Conservation (phyloP, 2,888 invertebrate genomes). For the Scotopteryx bipunctaria region DNA sequence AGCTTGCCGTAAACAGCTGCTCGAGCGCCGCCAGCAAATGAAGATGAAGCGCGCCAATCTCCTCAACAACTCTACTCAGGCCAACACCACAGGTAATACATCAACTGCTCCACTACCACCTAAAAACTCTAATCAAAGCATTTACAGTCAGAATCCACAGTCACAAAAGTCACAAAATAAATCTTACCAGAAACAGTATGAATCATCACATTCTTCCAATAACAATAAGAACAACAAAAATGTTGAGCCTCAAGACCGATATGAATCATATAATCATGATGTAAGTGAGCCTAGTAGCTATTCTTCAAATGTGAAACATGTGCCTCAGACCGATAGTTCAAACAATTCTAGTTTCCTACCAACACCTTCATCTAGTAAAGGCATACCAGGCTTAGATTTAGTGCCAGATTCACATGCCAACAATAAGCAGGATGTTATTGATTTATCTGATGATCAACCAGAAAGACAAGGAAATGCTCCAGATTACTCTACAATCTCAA, state of each 20-base stretch:
- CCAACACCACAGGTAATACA: conserved; percentile 44
- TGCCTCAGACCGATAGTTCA: conserved; percentile 28
- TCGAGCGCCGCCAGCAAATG: conserved; percentile 93
- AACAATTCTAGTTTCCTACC: conserved; percentile 60
- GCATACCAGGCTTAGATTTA: conserved; percentile 90
- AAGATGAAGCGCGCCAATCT: conserved; percentile 83
- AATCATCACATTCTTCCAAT: conserved; percentile 42
- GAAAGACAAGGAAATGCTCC: conserved; percentile 46
- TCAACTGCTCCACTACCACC: conserved; percentile 46
- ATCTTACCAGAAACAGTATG: conserved; percentile 47
- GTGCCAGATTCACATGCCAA: conserved; percentile 71
- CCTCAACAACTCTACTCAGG: conserved; percentile 44
- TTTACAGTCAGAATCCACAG: conserved; percentile 36
- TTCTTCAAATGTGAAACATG: conserved; percentile 29
- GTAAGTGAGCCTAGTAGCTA: conserved; percentile 32
- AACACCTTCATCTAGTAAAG: conserved; percentile 65
- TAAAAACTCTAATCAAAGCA: conserved; percentile 38
- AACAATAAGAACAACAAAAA: conserved; percentile 48
- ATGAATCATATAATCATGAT: conserved; percentile 53
- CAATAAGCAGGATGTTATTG: conserved; percentile 57
- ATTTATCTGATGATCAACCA: conserved; percentile 57
- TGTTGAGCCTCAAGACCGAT: conserved; percentile 53
- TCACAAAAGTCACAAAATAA: conserved; percentile 37
- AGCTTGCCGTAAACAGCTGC: conserved; percentile 89
- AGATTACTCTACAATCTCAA: conserved; percentile 84